A percentile compares a stretch with the other conserved stretches of the same genome.
These are phyloP conservation scores for Columba janthina DNA, from an alignment of 2,113 vertebrate genomes.

Conservation along the genomic window DNA sequence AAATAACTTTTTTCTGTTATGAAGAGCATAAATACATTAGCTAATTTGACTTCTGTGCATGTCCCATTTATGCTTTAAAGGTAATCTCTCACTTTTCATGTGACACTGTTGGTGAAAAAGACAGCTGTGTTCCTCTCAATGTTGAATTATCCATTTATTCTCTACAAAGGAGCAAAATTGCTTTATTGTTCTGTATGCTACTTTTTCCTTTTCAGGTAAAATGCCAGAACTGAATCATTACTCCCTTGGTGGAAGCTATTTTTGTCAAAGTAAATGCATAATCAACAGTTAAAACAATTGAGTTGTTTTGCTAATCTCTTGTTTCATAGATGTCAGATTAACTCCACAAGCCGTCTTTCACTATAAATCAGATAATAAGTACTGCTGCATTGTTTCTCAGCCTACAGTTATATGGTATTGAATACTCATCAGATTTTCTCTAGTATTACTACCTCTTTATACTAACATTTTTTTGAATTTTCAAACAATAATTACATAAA, in stretches of 20 bases:
- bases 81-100: not conserved
- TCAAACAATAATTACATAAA: constrained; percentile 25
- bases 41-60: not conserved
- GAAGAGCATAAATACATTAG: not conserved
- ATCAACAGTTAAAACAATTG: constrained; percentile 55
- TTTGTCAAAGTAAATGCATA: constrained; percentile 36
- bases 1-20: not conserved
- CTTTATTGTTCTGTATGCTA: constrained; percentile 4
- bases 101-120: not conserved
- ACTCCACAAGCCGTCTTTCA: constrained; percentile 11
- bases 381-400: constrained; percentile 20
- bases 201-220: constrained; percentile 18
- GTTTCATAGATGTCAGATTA: constrained; percentile 34
- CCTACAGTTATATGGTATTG: not conserved
- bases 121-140: not conserved
- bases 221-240: constrained; percentile 22
- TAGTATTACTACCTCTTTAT: not conserved
- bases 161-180: not conserved
- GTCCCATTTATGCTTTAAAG: not conserved
- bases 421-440: not conserved
- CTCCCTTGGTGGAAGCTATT: not conserved
- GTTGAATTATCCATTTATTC: not conserved
- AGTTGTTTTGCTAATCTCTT: constrained; percentile 34
- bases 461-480: constrained; percentile 34
- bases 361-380: constrained; percentile 45